A percentile compares a stretch with the other conserved stretches of the same genome.
Evolutionary conservation across 1,140 invertebrate genomes (phyloP).

Genomic region (Tachypleus tridentatus): DNA sequence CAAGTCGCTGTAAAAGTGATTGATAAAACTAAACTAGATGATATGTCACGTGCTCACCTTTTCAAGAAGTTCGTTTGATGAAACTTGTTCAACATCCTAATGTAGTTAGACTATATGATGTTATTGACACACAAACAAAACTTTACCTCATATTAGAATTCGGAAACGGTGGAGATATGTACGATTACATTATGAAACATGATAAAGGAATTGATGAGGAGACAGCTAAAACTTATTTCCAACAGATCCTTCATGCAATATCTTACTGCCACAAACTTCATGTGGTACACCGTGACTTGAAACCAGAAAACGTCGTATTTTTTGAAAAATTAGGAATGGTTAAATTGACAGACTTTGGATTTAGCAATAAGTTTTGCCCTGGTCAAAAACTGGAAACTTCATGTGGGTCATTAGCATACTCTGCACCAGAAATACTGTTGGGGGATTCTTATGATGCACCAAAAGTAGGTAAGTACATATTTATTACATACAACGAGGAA

Average conservation of each 20-base stretch:
- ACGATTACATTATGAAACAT: constrained; percentile 97
- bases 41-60: constrained; percentile 88
- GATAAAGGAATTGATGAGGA: constrained; percentile 55
- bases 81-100: constrained; percentile 97
- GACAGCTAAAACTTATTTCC: constrained; percentile 81
- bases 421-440: constrained; percentile 95
- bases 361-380: constrained; percentile 87
- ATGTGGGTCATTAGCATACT: constrained; percentile 97
- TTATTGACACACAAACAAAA: constrained; percentile 94
- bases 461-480: constrained; percentile 29
- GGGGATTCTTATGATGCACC: constrained; percentile 51
- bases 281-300: constrained; percentile 88
- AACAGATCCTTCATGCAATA: constrained; percentile 54
- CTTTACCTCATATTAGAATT: constrained; percentile 86
- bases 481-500: neutral
- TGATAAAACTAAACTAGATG: constrained; percentile 95
- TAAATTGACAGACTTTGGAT: constrained; percentile 98
- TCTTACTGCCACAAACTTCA: constrained; percentile 94
- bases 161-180: constrained; percentile 97
- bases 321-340: constrained; percentile 94
- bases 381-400: constrained; percentile 98
- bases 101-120: constrained; percentile 95
- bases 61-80: constrained; percentile 77
- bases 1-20: constrained; percentile 77
- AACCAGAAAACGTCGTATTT: constrained; percentile 98